These are phyloP conservation scores for Grantiella picta DNA, from an alignment of 2,113 vertebrate species.

Conservation along the genomic window DNA sequence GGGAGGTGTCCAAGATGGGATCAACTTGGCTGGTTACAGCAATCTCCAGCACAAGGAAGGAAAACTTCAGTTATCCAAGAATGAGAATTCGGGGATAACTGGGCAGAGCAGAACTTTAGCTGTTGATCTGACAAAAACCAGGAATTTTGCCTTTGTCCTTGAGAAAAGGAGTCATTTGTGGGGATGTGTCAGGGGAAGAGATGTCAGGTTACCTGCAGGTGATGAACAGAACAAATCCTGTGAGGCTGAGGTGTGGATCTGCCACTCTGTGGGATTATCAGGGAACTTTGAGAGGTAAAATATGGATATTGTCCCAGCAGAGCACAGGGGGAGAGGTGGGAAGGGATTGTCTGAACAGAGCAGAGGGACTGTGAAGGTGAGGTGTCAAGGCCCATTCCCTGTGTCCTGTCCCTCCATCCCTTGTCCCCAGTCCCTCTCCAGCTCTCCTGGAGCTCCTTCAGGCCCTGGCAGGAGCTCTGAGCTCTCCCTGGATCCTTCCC, in stretches of 20 bases:
- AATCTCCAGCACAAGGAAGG: neutral
- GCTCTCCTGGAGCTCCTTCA: neutral
- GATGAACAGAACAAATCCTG: neutral
- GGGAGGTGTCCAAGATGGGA: neutral
- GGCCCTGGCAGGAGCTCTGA: neutral
- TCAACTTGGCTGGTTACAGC: neutral
- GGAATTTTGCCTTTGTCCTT: neutral
- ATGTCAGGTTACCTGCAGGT: neutral
- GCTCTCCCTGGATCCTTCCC: neutral
- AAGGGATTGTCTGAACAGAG: neutral
- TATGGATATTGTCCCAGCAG: neutral
- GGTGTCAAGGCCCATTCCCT: neutral
- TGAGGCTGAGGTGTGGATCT: neutral
- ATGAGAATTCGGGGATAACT: neutral
- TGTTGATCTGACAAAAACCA: neutral
- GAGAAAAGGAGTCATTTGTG: neutral
- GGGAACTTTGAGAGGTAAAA: neutral
- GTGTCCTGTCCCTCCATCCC: neutral
- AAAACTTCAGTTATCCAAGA: neutral
- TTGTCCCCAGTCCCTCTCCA: neutral
- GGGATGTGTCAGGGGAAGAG: neutral
- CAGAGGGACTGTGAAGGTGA: neutral
- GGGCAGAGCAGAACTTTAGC: neutral
- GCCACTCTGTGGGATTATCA: neutral
- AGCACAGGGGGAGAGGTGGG: neutral